Conservation (phyloP, 2,888 invertebrate genomes). For the Polydrusus tereticollis region DNA sequence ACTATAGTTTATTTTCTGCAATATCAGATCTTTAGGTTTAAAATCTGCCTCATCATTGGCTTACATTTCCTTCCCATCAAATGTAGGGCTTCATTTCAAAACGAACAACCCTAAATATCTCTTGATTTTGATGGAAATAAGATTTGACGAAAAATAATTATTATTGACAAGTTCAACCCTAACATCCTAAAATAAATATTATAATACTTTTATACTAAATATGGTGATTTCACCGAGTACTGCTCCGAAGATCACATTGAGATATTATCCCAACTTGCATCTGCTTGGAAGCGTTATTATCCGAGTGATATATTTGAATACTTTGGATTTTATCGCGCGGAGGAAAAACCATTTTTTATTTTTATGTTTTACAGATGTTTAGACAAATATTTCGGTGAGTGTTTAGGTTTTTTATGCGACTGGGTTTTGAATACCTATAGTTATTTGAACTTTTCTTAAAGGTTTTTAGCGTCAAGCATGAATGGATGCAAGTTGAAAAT, state of each 20-base stretch:
- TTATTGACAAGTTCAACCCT: no score
- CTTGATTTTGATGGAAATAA: no score
- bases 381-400: conserved; percentile 47
- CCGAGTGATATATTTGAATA: conserved; percentile 49
- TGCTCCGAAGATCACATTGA: conserved; percentile 43
- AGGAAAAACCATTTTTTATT: conserved; percentile 49
- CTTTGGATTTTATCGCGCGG: conserved; percentile 50
- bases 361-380: conserved; percentile 51
- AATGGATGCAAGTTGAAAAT: no score
- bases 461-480: no score
- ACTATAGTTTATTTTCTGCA: no score
- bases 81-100: no score
- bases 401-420: conserved; percentile 26
- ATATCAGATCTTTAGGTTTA: no score
- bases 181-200: no score
- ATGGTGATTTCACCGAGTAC: conserved; percentile 12
- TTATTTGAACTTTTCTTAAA: neutral
- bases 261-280: conserved; percentile 49
- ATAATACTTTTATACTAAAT: neutral
- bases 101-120: no score
- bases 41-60: no score
- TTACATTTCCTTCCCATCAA: no score
- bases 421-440: neutral
- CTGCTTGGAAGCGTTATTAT: conserved; percentile 50
- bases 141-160: no score